These are phyloP conservation scores for Abscondita cerata DNA, from an alignment of 2,888 invertebrate species.

Conservation along the genomic window DNA sequence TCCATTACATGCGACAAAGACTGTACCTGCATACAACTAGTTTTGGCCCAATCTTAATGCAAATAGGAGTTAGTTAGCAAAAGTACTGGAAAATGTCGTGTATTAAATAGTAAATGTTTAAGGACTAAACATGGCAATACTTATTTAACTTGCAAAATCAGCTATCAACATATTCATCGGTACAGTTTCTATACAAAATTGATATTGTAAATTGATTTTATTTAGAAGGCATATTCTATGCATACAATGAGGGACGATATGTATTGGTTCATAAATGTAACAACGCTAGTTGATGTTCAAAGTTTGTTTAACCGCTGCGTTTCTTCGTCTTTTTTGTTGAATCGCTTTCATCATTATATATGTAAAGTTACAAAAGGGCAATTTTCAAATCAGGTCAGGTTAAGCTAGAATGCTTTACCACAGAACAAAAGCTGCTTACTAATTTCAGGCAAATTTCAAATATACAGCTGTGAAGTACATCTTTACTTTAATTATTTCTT, in stretches of 20 bases:
- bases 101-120: too few relatives aligned
- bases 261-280: constrained; percentile 26
- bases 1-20: too few relatives aligned
- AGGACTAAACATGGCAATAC: too few relatives aligned
- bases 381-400: background rate
- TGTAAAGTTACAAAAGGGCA: background rate
- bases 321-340: background rate
- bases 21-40: too few relatives aligned
- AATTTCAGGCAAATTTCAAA: background rate
- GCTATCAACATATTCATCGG: constrained; percentile 33
- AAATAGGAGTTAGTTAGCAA: too few relatives aligned
- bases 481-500: background rate
- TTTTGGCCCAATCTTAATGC: too few relatives aligned
- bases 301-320: background rate
- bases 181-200: constrained; percentile 26
- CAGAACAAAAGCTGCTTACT: background rate
- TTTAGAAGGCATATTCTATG: constrained; percentile 17
- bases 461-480: background rate
- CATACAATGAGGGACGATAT: constrained; percentile 23
- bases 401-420: background rate
- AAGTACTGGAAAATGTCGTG: too few relatives aligned
- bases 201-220: constrained; percentile 28
- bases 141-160: constrained; percentile 17
- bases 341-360: constrained; percentile 3
- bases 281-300: constrained; percentile 11